Percentiles rank a stretch among this genome's conserved stretches.
Evolutionary conservation across 92 coral and sea anemone species (phyloP).

Genomic region (Phenganax marumi): DNA sequence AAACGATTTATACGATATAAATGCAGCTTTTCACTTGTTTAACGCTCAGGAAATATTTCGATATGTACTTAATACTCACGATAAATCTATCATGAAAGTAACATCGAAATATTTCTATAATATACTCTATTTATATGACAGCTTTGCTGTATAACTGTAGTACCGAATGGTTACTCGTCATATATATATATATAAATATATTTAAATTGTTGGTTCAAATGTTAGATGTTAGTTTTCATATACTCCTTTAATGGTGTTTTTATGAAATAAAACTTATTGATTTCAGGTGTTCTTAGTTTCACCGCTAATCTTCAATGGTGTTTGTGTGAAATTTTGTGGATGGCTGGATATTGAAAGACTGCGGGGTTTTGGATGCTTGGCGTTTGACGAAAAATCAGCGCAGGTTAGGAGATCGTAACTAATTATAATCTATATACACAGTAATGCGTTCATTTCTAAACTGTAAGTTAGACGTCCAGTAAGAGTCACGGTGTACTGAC

Average conservation of each 20-base stretch:
- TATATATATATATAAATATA: neutral
- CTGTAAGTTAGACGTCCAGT: neutral
- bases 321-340: slow-evolving; percentile 29
- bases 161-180: neutral
- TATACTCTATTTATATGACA: too few species aligned
- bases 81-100: too few species aligned
- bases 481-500: neutral
- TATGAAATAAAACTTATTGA: neutral
- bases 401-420: neutral
- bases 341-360: slow-evolving; percentile 14
- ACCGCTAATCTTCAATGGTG: slow-evolving; percentile 32
- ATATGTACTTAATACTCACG: too few species aligned
- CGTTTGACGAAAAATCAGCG: slow-evolving; percentile 29
- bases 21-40: too few species aligned
- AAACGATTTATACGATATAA: too few species aligned
- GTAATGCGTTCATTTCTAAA: neutral
- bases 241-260: too few species aligned
- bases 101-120: too few species aligned
- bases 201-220: too few species aligned
- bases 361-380: slow-evolving; percentile 27
- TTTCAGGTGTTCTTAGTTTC: slow-evolving; percentile 10
- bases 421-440: neutral
- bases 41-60: too few species aligned
- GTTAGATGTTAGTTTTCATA: too few species aligned
- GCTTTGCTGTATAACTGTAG: too few species aligned